Percentiles rank a stretch among this genome's conserved stretches.
These are phyloP conservation scores for Drosophila anomelani DNA, from an alignment of 2,888 invertebrate genomes.

Conservation along the genomic window DNA sequence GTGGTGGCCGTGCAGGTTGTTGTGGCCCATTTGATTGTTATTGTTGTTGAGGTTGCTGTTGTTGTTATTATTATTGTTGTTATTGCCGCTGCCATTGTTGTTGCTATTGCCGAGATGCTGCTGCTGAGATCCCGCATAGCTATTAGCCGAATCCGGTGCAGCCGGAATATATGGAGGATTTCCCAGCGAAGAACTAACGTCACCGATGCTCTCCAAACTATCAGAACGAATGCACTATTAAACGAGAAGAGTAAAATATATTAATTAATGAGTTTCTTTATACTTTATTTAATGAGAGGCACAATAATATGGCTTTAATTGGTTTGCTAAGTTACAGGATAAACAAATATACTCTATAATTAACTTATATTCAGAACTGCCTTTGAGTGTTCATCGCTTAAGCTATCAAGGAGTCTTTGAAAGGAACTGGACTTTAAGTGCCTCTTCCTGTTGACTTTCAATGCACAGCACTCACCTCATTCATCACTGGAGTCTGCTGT, in stretches of 20 bases:
- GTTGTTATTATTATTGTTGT: conserved; percentile 86
- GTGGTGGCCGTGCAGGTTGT: conserved; percentile 64
- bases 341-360: too few relatives aligned
- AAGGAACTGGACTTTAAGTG: conserved; percentile 44
- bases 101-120: conserved; percentile 49
- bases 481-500: conserved; percentile 81
- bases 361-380: background rate
- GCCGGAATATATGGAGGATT: conserved; percentile 84
- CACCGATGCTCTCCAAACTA: conserved; percentile 88
- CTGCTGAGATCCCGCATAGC: conserved; percentile 78
- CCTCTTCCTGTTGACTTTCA: conserved; percentile 51
- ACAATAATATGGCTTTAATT: too few relatives aligned
- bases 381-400: background rate
- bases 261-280: background rate
- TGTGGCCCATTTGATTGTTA: conserved; percentile 80
- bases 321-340: too few relatives aligned
- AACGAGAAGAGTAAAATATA: background rate
- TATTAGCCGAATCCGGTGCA: conserved; percentile 76
- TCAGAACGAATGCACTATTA: conserved; percentile 86
- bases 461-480: conserved; percentile 82
- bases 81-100: conserved; percentile 39
- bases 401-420: background rate
- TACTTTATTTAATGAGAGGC: too few relatives aligned
- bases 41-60: conserved; percentile 49
- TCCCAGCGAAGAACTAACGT: conserved; percentile 84